phyloP scores from a whole-genome alignment of 2,113 vertebrate species.

The Anguilla rostrata region DNA sequence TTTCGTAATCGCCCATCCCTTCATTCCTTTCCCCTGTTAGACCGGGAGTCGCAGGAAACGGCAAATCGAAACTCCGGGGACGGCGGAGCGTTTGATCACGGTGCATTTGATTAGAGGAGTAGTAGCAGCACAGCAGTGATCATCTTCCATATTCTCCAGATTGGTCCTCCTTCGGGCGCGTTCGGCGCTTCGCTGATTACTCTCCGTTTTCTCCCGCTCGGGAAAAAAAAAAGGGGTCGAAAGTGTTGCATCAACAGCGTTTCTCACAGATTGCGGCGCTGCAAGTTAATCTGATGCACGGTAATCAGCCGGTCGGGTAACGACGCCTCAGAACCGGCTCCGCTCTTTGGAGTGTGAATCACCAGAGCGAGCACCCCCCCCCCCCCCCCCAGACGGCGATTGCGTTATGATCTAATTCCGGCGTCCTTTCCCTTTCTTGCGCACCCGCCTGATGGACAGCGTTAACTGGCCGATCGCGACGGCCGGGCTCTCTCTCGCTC shows the following conservation, averaged over 20 bases:
- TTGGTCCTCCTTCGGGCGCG: neutral
- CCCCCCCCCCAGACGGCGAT: neutral
- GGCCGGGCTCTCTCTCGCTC: constrained; percentile 38
- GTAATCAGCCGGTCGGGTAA: neutral
- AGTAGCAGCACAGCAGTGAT: neutral
- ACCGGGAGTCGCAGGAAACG: neutral
- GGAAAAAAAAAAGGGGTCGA: neutral
- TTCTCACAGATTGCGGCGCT: neutral
- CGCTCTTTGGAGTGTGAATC: neutral
- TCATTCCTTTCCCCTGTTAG: neutral
- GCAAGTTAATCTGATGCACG: neutral
- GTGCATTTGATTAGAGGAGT: neutral
- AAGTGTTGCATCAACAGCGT: neutral
- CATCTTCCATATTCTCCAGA: neutral
- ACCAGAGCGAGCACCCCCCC: neutral
- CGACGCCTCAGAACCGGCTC: neutral
- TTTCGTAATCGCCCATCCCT: neutral
- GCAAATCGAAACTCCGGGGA: neutral
- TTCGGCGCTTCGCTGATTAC: neutral
- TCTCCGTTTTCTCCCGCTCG: neutral
- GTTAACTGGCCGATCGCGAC: constrained; percentile 33
- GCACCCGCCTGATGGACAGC: constrained; percentile 13
- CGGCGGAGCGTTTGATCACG: neutral
- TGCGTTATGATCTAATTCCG: neutral
- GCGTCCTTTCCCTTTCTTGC: constrained; percentile 11